A percentile compares a stretch with the other conserved stretches of the same genome.
phyloP scores from a whole-genome alignment of 2,113 vertebrate species.

The Coregonus clupeaformis region DNA sequence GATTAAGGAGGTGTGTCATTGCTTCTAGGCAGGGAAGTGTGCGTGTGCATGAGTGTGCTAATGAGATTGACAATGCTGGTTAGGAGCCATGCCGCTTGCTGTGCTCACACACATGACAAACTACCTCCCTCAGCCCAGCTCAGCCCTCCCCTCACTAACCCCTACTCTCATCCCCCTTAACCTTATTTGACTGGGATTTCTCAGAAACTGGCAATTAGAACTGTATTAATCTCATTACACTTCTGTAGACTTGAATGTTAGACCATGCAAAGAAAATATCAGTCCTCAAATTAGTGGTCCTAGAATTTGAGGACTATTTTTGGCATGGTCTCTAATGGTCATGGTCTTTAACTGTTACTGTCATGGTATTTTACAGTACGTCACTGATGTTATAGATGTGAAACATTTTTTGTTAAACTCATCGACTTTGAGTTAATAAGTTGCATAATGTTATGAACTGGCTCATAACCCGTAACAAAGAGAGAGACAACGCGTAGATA shows the following conservation, averaged over 20 bases:
- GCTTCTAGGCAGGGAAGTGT: constrained; percentile 19
- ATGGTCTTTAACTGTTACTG: no score
- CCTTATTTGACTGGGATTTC: constrained; percentile 17
- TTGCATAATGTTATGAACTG: no score
- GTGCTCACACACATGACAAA: no score
- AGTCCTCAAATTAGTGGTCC: no score
- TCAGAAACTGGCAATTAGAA: constrained; percentile 17
- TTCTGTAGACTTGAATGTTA: neutral
- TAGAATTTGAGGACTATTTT: no score
- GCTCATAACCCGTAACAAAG: no score
- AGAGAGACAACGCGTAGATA: no score
- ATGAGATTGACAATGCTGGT: constrained; percentile 46
- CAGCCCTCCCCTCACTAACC: neutral
- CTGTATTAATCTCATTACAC: constrained; percentile 18
- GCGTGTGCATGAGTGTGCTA: constrained; percentile 21
- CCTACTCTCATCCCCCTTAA: constrained; percentile 9
- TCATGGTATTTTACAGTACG: no score
- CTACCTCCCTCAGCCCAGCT: neutral
- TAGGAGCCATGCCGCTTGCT: constrained; percentile 26
- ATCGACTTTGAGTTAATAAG: no score
- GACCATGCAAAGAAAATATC: neutral
- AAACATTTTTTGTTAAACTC: no score
- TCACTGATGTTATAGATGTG: no score
- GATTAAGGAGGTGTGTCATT: constrained; percentile 19
- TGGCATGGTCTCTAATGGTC: no score